Evolutionary conservation across 2,113 vertebrate species (phyloP), one percentile per base, ranked within the genome.

Genomic region (Forbesichthys papilliferus): DNA sequence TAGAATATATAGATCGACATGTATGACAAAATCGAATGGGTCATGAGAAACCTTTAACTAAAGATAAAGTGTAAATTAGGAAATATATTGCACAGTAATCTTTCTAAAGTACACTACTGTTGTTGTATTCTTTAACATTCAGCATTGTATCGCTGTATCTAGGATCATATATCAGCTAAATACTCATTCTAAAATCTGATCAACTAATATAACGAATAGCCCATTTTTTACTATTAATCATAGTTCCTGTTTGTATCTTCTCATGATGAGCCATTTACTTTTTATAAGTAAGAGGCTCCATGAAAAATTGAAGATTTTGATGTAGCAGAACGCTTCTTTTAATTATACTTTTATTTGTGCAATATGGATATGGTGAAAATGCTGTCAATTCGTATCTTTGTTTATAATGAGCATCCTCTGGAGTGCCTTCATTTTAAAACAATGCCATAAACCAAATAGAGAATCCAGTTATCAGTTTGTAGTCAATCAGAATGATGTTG

Each of bases 321-420:
- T 27, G 27, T 27, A 27, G 27, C 27, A 27, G 27, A 27, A 27
- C 27, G 3, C 3, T 27, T 27, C 0, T 27, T 27, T 27, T 27
- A 27, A 27, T 27, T 27, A 4, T 0, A 47, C 54, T 60, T 33
- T 14, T 48, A 8, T 65, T 34, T 58, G 53, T 61, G 27, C 27
- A 27, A 27, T 27, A 27, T n/a, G 5, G 8, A 55, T 16, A 55
- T 20, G 48, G 27, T 27, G 27, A 27, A 67, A 49, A 20, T 1
- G 68, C 13, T 54, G 69, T 0, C 36, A 42, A 27, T 16, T 49
- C 59, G n/a, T 65, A 61, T 61, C 9, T 58, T 61, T 71, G 62
- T 53, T 75, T 55, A 72, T 69, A 66, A 71, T 72, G 61, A 59
- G 11, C 13, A 1, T 10, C 2, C 65, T 80, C 73, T 82, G 66